Conservation (phyloP, 1,140 invertebrate species). For the Philaenus spumarius region DNA sequence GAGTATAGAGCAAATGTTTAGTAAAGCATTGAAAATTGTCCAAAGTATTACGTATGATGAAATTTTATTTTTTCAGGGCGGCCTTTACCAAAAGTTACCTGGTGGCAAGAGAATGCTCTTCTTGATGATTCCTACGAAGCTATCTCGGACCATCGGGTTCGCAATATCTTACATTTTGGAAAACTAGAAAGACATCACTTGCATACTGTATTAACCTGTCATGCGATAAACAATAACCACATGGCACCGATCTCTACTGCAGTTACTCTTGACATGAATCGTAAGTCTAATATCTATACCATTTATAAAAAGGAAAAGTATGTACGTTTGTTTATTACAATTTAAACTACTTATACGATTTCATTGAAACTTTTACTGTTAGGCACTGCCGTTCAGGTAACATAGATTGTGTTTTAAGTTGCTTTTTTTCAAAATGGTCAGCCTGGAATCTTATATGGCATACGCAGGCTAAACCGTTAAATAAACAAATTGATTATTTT, state of each 20-base stretch:
- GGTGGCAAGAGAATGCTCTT: conserved; percentile 65
- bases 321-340: background rate
- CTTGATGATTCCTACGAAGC: conserved; percentile 59
- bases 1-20: too few relatives aligned
- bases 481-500: too few relatives aligned
- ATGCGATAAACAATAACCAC: conserved; percentile 69
- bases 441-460: too few relatives aligned
- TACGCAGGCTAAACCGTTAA: too few relatives aligned
- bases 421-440: too few relatives aligned
- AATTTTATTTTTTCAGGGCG: too few relatives aligned
- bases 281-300: conserved; percentile 49
- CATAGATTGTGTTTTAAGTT: too few relatives aligned
- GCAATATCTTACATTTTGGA: conserved; percentile 57
- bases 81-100: conserved; percentile 66
- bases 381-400: too few relatives aligned
- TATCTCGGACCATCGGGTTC: conserved; percentile 52
- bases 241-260: conserved; percentile 62
- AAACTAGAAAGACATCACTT: conserved; percentile 58
- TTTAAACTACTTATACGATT: background rate
- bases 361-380: background rate
- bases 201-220: conserved; percentile 60
- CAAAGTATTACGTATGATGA: too few relatives aligned
- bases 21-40: too few relatives aligned
- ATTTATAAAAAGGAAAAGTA: background rate
- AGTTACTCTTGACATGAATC: conserved; percentile 67